phyloP scores from a whole-genome alignment of 1,140 invertebrate genomes.

The Subanguina moxae region DNA sequence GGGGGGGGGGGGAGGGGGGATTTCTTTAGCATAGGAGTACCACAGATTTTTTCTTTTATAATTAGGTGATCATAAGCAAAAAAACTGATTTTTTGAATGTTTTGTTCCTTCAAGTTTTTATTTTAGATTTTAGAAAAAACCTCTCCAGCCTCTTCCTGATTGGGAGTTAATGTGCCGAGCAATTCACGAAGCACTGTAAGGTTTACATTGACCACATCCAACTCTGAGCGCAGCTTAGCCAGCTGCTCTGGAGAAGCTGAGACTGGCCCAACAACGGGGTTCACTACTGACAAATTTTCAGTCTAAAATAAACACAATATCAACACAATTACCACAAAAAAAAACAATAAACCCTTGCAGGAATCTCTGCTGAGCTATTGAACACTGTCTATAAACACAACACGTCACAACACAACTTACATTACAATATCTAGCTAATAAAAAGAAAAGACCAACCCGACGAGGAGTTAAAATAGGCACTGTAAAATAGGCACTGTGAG shows the following conservation, averaged over 20 bases:
- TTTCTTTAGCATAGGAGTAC: too few relatives aligned
- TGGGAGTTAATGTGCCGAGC: constrained; percentile 77
- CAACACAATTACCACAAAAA: background rate
- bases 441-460: constrained; percentile 66
- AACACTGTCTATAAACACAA: constrained; percentile 32
- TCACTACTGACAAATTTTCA: constrained; percentile 19
- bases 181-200: constrained; percentile 89
- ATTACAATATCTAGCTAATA: constrained; percentile 12
- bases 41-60: too few relatives aligned
- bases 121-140: constrained; percentile 23
- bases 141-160: constrained; percentile 71
- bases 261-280: constrained; percentile 13
- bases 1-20: too few relatives aligned
- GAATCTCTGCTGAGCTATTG: constrained; percentile 29
- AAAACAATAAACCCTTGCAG: constrained; percentile 3
- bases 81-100: background rate
- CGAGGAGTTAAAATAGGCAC: constrained; percentile 90
- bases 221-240: constrained; percentile 77
- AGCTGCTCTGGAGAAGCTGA: constrained; percentile 32
- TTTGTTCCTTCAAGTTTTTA: too few relatives aligned
- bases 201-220: constrained; percentile 87
- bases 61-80: background rate
- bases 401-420: constrained; percentile 28
- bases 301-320: constrained; percentile 10
- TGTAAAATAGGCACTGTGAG: constrained; percentile 70